Base-by-base conservation (phyloP, 2,797 vertebrate species). In the Myioborus melanocephalus region DNA sequence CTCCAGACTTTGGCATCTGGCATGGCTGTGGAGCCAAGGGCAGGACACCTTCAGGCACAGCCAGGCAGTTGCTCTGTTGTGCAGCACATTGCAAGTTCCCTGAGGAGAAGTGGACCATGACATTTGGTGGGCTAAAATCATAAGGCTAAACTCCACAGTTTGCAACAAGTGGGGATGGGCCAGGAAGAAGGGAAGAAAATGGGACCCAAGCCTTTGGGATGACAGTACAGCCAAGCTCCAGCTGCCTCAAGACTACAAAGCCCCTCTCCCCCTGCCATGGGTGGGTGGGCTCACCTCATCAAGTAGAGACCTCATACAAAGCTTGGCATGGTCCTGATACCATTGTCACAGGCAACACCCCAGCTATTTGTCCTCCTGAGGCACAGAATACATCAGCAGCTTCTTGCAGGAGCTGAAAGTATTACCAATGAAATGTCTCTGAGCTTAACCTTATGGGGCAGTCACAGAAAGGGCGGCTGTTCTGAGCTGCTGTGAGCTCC, bases 341-440 rank as follows among this genome's bases (percentile, higher is more conserved):
- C 27, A 35, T 2, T 46, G 35, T 35, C 21, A 53, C 0, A 0
- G 34, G 37, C 1, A 2, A 9, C 3, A 1, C 27, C 43, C 43
- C 65, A 61, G 70, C 27, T 43, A 6, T 27, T 70, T 82, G 28
- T 75, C 35, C 46, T 84, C 18, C 61, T 60, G 39, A 72, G 12
- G 28, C 77, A 44, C 0, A 65, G 15, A 53, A 50, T 39, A 44
- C 17, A 79, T 21, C 39, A 77, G 35, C 27, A 86, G 44, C 10
- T 77, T 43, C 60, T 77, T 80, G 44, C 39, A 78, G 50, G 55
- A 94, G 22, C 17, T 87, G 44, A 23, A 73, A 34, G 14, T 47
- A 34, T 47, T 83, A 50, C 59, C 18, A 12, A 3, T 37, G 13
- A 50, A 18, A 61, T 2, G 3, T 32, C 18, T 53, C 59, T 66